Evolutionary conservation across 2,888 invertebrate genomes (phyloP), one percentile per base, ranked within the genome.

Genomic region (Mamestra brassicae): DNA sequence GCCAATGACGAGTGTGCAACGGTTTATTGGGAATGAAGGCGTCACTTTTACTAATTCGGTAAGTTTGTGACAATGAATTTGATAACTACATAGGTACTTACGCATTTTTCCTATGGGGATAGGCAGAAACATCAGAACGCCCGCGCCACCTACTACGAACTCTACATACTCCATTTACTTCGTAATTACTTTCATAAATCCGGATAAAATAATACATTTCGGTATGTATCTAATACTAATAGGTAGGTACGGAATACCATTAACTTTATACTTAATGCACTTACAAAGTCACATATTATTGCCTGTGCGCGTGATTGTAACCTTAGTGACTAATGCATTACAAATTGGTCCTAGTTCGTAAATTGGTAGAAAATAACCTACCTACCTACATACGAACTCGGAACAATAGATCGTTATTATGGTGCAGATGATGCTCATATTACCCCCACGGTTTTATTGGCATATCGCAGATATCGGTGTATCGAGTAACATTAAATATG

Each of bases 1-100:
- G 42, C 98, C 98, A 8, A 97, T 98, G 97, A 94, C 93, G 87
- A 97, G 97, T 89, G 98, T 98, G 2, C 92, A 95, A 74, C 94
- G 97, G 78, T 94, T 98, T 77, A 95, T 98, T 80, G 97, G 96
- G 17, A 94, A 97, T 70, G 92, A 97, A 84, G 98, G 98, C 42
- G 97, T 97, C 45, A 97, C 97, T 4, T 98, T 98, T 92, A 93
- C 94, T 11, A 98, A 98, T 94, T 97, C 98, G 84, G 98, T 98
- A 96, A 97, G 97, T 97, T 36, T 38, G 11, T 60, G 6, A 38
- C 61, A 38, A 69, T 42, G 47, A 38, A 54, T 52, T 72, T 26
- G 3, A 42, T 11, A 61, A 17, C 1, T 4, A 58, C 58, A 1
- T 36, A 58, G 4, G 3, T 26, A 26, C 45, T 42, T 2, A 42